Evolutionary conservation across 2,888 invertebrate genomes (phyloP).

Genomic region (Heteromyza rotundicornis): DNA sequence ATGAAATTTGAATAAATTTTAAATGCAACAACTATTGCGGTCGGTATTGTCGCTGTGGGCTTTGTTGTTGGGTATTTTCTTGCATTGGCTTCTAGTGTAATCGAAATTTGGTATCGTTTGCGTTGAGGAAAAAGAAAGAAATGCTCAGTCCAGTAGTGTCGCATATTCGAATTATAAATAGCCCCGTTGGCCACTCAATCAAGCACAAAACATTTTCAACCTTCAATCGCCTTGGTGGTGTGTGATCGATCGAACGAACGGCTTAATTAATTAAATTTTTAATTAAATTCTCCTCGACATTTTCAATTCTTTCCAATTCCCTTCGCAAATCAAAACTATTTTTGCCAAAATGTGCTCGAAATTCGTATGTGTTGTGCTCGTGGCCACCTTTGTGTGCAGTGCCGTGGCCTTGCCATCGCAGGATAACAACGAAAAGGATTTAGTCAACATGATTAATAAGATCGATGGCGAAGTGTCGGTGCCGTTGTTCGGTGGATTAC

Average conservation of each 20-base stretch:
- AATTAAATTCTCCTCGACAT: too few relatives aligned
- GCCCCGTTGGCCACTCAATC: constrained; percentile 54
- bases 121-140: neutral
- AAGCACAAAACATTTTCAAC: constrained; percentile 60
- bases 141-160: constrained; percentile 18
- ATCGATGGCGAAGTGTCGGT: constrained; percentile 62
- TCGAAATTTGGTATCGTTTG: constrained; percentile 35
- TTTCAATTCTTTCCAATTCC: too few relatives aligned
- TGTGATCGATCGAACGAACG: constrained; percentile 39
- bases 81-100: constrained; percentile 46
- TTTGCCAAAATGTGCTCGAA: constrained; percentile 56
- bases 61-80: constrained; percentile 24
- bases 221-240: constrained; percentile 46
- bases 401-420: constrained; percentile 56
- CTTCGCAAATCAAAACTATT: constrained; percentile 19
- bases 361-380: constrained; percentile 57
- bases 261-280: constrained; percentile 39
- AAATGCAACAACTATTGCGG: neutral
- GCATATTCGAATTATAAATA: constrained; percentile 55
- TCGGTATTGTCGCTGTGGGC: constrained; percentile 17
- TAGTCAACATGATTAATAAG: constrained; percentile 63
- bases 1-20: constrained; percentile 50
- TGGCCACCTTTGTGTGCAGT: constrained; percentile 54
- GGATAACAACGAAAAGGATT: constrained; percentile 61
- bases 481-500: constrained; percentile 62